phyloP scores from a whole-genome alignment of 2,888 invertebrate genomes.

The Cheilosia impressa region DNA sequence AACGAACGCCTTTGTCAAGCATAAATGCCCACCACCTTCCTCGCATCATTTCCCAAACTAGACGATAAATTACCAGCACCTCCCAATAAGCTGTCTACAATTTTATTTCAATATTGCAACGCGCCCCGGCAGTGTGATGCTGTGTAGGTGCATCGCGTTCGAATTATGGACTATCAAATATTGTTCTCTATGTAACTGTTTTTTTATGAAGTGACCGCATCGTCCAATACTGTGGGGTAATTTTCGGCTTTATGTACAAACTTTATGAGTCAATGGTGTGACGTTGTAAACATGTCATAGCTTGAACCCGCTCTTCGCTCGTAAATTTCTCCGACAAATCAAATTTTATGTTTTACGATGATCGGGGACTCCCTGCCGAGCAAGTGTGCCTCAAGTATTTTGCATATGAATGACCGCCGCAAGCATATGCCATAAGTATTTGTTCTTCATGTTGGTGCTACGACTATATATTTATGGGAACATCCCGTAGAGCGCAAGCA shows the following conservation, averaged over 20 bases:
- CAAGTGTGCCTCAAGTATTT: slow-evolving; percentile 65
- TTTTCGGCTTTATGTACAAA: slow-evolving; percentile 59
- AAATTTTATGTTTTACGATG: slow-evolving; percentile 74
- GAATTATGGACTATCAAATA: slow-evolving; percentile 56
- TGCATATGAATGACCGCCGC: slow-evolving; percentile 51
- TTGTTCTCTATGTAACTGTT: slow-evolving; percentile 45
- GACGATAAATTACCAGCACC: slow-evolving; percentile 60
- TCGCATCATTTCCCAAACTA: slow-evolving; percentile 38
- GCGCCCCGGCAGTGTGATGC: slow-evolving; percentile 1
- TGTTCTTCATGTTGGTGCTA: slow-evolving; percentile 25
- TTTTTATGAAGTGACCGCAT: slow-evolving; percentile 67
- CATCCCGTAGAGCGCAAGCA: slow-evolving; percentile 32
- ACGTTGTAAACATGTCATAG: slow-evolving; percentile 71
- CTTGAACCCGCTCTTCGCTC: slow-evolving; percentile 55
- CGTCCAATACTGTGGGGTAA: slow-evolving; percentile 42
- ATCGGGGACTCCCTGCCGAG: slow-evolving; percentile 56
- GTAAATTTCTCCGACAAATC: slow-evolving; percentile 69
- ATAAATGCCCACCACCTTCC: slow-evolving; percentile 17
- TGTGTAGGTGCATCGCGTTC: slow-evolving; percentile 65
- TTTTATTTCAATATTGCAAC: slow-evolving; percentile 39
- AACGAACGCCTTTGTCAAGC: neutral
- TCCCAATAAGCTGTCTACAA: slow-evolving; percentile 60
- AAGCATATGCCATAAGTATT: slow-evolving; percentile 17
- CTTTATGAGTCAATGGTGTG: slow-evolving; percentile 71
- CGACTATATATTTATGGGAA: slow-evolving; percentile 10